Base-by-base conservation (phyloP, 2,113 vertebrate species). In the Myotis yumanensis region DNA sequence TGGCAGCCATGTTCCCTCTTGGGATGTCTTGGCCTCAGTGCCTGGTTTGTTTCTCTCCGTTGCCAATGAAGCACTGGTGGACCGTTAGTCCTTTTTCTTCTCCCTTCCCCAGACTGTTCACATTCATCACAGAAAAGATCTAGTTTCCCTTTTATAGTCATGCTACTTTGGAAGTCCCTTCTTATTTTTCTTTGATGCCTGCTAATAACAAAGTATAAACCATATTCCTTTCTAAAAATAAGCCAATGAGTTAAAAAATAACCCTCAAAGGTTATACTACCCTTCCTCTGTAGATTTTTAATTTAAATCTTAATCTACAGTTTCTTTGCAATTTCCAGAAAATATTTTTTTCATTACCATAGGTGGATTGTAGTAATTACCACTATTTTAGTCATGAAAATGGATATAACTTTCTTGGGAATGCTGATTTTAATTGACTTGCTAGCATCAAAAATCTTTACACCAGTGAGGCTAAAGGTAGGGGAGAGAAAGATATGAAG, bases 281-380 rank as follows among this genome's bases (percentile, higher is more conserved):
- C 2, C 18, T 96, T 94, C 30, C 40, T 82, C 48, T 69, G 14
- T 62, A 69, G 59, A 37, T 86, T 89, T 82, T 93, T 86, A 54
- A 57, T 93, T 90, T 95, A 91, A 71, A 57, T 71, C 14, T 91
- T 89, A 86, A 62, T 87, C 30, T 79, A 12, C 11, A 86, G 16
- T 83, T 91, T 87, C 69, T 95, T 93, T 84, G 30, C 5, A 62
- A 75, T 93, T 96, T 96, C 30, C 30, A 95, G 75, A 81, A 96
- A 95, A 83, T 37, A 32, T 59, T 76, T 80, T 94, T 83, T 94
- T 2, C 11, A 82, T 81, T 84, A 85, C 15, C 12, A 93, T 92
- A 73, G 48, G 51, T 94, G 66, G 57, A 59, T 87, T 89, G 71
- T 52, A 82, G 64, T 76, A 92, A 95, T 95, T 62, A 52, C 2